A percentile compares a stretch with the other conserved stretches of the same genome.
These are phyloP conservation scores for Lepidocolaptes lacrymiger DNA, from an alignment of 2,797 vertebrate species.

Conservation along the genomic window DNA sequence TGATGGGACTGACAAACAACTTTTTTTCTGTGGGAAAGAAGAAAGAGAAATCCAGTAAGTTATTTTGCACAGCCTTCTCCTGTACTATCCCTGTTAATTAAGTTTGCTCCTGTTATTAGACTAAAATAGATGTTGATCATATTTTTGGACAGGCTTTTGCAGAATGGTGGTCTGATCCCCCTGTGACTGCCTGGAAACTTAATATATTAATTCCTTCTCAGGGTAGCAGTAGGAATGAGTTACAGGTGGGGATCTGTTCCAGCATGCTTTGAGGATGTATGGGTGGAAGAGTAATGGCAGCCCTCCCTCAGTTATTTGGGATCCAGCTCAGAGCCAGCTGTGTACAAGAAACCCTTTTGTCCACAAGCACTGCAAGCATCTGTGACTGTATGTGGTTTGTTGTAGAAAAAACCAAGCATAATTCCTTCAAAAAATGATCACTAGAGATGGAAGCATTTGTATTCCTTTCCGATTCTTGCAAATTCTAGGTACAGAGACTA, in stretches of 20 bases:
- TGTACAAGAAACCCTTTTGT: neutral
- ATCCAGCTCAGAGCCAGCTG: neutral
- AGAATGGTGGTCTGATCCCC: neutral
- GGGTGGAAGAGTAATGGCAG: neutral
- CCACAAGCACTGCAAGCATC: neutral
- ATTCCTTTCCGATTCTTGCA: neutral
- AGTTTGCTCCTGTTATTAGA: neutral
- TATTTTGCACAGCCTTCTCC: neutral
- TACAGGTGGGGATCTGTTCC: neutral
- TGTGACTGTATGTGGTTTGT: neutral
- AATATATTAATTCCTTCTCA: neutral
- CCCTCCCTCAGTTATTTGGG: neutral
- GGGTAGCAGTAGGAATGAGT: neutral
- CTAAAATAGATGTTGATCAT: neutral
- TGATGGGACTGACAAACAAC: neutral
- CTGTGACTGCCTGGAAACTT: accelerated
- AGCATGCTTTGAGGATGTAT: neutral
- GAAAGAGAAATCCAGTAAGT: neutral
- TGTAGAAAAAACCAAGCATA: neutral
- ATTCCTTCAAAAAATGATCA: neutral
- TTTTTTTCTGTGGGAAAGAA: neutral
- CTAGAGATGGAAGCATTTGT: neutral
- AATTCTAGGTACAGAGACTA: neutral
- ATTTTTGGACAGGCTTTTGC: neutral
- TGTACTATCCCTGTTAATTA: neutral